These are phyloP conservation scores for Aspidapion aeneum DNA, from an alignment of 2,888 invertebrate species.

Conservation along the genomic window DNA sequence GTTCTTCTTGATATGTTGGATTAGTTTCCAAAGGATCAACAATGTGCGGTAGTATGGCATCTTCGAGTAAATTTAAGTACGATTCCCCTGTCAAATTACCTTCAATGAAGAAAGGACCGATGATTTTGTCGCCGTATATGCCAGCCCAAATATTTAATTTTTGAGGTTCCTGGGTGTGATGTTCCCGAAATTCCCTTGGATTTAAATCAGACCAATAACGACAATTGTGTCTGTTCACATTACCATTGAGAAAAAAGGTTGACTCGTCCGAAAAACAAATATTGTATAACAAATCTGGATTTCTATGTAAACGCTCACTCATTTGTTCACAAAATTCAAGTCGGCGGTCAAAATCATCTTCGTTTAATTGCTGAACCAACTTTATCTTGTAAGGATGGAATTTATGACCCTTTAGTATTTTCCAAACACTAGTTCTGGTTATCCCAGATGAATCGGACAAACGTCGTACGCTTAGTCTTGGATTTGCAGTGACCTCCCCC, in stretches of 20 bases:
- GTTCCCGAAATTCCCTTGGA: slow-evolving; percentile 4
- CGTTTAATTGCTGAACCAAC: slow-evolving; percentile 3
- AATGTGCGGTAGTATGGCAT: too few relatives aligned
- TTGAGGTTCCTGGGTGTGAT: slow-evolving; percentile 3
- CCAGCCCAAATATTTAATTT: background rate
- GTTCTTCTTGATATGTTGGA: too few relatives aligned
- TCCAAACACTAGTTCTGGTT: too few relatives aligned
- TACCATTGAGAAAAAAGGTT: background rate
- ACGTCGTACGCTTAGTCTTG: too few relatives aligned
- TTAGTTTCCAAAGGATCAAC: too few relatives aligned
- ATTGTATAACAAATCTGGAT: slow-evolving; percentile 11
- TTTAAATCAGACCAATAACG: slow-evolving; percentile 12
- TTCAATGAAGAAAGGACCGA: background rate
- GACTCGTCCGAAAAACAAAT: slow-evolving; percentile 12
- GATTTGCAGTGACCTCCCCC: too few relatives aligned
- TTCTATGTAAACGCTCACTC: slow-evolving; percentile 7
- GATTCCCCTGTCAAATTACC: background rate
- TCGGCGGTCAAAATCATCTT: slow-evolving; percentile 4
- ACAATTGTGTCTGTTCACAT: slow-evolving; percentile 17
- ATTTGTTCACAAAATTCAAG: slow-evolving; percentile 15
- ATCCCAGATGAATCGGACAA: too few relatives aligned
- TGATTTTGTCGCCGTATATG: background rate
- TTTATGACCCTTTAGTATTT: too few relatives aligned
- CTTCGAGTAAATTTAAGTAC: too few relatives aligned
- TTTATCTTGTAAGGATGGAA: too few relatives aligned